Evolutionary conservation across 2,888 invertebrate genomes (phyloP).

Genomic region (Aethes cnicana): DNA sequence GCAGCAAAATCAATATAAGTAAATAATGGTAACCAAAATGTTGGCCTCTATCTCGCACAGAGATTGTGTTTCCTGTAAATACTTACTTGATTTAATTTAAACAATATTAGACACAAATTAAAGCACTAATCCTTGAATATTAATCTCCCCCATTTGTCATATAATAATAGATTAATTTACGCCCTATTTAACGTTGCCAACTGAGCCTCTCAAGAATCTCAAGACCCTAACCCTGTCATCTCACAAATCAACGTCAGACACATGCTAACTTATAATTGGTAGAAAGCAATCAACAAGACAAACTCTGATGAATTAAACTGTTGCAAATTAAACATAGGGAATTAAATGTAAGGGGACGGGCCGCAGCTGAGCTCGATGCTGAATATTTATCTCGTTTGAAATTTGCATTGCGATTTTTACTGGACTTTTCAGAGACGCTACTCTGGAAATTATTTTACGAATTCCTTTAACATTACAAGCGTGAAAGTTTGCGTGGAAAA

Average conservation of each 20-base stretch:
- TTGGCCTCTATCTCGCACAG: no score
- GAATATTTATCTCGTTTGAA: no score
- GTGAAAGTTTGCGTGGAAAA: no score
- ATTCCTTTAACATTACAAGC: no score
- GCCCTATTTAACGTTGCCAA: conserved; percentile 24
- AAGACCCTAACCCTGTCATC: conserved; percentile 33
- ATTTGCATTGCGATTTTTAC: no score
- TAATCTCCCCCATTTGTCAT: conserved; percentile 22
- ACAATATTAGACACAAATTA: conserved; percentile 10
- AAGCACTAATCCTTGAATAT: conserved; percentile 5
- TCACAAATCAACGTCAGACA: conserved; percentile 73
- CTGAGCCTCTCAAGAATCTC: conserved; percentile 26
- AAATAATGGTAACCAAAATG: no score
- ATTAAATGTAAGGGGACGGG: conserved; percentile 51
- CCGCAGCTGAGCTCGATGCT: conserved; percentile 16
- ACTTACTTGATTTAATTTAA: no score
- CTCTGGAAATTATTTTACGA: no score
- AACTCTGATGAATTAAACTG: conserved; percentile 78
- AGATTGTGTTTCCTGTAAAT: no score
- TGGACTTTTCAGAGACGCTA: no score
- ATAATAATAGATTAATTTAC: conserved; percentile 26
- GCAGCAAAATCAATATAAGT: no score
- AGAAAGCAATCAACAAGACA: conserved; percentile 76
- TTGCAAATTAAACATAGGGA: conserved; percentile 73
- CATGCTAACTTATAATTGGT: conserved; percentile 75